Base-by-base conservation (phyloP, 2,797 vertebrate species). In the Eulemur rubriventer region DNA sequence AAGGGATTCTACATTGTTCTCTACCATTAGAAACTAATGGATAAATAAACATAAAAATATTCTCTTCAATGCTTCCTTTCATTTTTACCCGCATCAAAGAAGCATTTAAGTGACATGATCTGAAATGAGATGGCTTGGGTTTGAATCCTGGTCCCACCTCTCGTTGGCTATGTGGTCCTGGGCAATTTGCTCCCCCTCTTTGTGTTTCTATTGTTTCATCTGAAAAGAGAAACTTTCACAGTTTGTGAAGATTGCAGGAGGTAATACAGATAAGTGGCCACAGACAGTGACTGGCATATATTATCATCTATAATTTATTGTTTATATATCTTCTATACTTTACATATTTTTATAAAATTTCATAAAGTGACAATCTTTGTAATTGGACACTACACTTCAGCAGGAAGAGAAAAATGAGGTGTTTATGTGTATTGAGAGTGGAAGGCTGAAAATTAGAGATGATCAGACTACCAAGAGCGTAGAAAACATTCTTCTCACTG, bases 271-370 rank as follows among this genome's bases (percentile, higher is more conserved):
- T 6, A 69, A 6, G 8, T 41, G 69, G 16, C 48, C 65, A 84
- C 17, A 70, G 41, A 55, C 9, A 67, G 33, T 59, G 43, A 84
- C 14, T 70, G 17, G 30, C 33, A 57, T 78, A 26, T 50, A 65
- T 48, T 79, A 6, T 72, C 63, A 63, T 14, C 50, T 84, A 12
- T 22, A 92, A 48, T 87, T 61, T 41, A 33, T 41, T 79, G 16
- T 85, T 59, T 41, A 28, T 48, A 41, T 87, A 35, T 43, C 24
- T 38, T 76, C 78, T 73, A 7, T 61, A 67, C 7, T 75, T 88
- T 41, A 50, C n/a, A 24, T 82, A 41, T 89, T 96, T 30, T 55
- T 72, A 50, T 30, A 55, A 91, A 95, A 92, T 67, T 41, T 83
- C 1, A 30, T 67, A 70, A 5, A 57, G 6, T 26, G 10, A 41